Evolutionary conservation across 2,888 invertebrate genomes (phyloP).

Genomic region (Callosobruchus maculatus): DNA sequence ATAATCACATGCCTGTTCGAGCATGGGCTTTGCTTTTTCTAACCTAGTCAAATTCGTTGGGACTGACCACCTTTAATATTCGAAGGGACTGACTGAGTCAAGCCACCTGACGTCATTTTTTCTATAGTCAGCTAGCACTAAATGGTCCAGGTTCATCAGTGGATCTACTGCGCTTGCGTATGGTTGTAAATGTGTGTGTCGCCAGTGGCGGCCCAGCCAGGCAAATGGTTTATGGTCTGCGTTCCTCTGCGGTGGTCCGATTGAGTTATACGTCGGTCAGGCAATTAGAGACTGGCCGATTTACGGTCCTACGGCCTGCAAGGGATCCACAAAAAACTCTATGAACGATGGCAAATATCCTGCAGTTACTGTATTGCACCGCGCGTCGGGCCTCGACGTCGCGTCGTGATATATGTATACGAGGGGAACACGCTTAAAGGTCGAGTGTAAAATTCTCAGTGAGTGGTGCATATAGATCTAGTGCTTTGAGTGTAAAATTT

Average conservation of each 20-base stretch:
- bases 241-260: background rate
- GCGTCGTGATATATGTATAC: background rate
- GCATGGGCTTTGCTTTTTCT: no score
- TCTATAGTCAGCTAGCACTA: background rate
- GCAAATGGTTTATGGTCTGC: background rate
- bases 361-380: background rate
- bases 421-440: no score
- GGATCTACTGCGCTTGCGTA: background rate
- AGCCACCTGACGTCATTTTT: background rate
- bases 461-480: no score
- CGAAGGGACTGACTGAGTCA: no score
- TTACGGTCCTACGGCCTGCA: background rate
- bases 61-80: no score
- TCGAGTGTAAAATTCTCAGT: no score
- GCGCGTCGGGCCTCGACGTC: no score
- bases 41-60: no score
- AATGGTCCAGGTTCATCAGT: background rate
- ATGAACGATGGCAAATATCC: background rate
- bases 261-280: background rate
- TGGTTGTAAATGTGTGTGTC: background rate
- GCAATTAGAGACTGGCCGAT: background rate
- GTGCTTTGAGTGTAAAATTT: no score
- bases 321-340: background rate
- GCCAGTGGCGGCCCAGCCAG: background rate
- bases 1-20: no score